phyloP scores from a whole-genome alignment of 2,113 vertebrate genomes.

The Pangasianodon gigas region DNA sequence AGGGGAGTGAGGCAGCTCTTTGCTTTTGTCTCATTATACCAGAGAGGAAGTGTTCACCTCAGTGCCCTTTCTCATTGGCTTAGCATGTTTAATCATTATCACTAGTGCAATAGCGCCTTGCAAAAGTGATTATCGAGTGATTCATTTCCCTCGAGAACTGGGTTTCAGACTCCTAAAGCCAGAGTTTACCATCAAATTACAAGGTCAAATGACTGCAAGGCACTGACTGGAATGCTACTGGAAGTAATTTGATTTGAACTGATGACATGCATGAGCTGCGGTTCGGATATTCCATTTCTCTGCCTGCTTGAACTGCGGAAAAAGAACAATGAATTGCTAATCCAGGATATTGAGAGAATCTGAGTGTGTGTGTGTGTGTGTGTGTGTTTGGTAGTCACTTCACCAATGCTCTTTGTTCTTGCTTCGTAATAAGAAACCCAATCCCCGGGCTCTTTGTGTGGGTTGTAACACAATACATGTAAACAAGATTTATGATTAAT shows the following conservation, averaged over 20 bases:
- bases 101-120: constrained; percentile 41
- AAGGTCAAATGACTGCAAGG: constrained; percentile 51
- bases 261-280: constrained; percentile 41
- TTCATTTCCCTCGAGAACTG: constrained; percentile 49
- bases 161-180: constrained; percentile 41
- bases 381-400: not conserved
- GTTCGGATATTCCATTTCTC: constrained; percentile 40
- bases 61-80: constrained; percentile 49
- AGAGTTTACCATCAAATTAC: constrained; percentile 46
- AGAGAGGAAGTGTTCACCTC: constrained; percentile 43
- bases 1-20: constrained; percentile 7
- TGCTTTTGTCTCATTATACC: constrained; percentile 47
- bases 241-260: constrained; percentile 42
- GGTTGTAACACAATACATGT: constrained; percentile 9
- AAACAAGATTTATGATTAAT: constrained; percentile 20
- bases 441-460: not conserved
- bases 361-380: constrained; percentile 14
- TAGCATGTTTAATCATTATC: constrained; percentile 54
- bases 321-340: constrained; percentile 46
- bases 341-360: constrained; percentile 30
- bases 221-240: constrained; percentile 27
- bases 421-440: constrained; percentile 5
- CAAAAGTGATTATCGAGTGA: constrained; percentile 54
- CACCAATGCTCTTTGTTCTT: constrained; percentile 11
- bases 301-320: constrained; percentile 18